Evolutionary conservation across 2,888 invertebrate genomes (phyloP), one percentile per base, ranked within the genome.

Genomic region (Morpho helenor): DNA sequence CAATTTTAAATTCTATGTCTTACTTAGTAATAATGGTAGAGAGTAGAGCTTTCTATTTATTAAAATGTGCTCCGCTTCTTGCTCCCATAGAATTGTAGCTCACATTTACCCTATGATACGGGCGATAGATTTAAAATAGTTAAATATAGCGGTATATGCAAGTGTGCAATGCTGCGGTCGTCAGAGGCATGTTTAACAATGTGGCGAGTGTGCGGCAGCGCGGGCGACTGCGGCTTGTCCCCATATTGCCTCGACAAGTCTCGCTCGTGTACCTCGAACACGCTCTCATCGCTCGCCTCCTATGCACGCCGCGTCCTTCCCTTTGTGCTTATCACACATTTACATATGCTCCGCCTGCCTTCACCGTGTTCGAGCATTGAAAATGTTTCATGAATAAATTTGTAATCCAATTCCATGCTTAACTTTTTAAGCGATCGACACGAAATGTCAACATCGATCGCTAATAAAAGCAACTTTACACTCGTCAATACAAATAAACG

Each of bases 361-460:
- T 77, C 73, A 75, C 74, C 83, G 82, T 84, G 85, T 83, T 80
- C 82, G 71, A 81, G 82, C 87, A 87, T 85, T 82, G 82, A 87
- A 86, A 87, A 84, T 86, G 85, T 82, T 87, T 83, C 87, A 87
- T 86, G 88, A 88, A 88, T 88, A 88, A 87, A 87, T 87, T 87
- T 86, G 84, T 85, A 82, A 84, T 84, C 82, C 82, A 84, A 86
- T 87, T 84, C 81, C 79, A 74, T 76, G 79, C 82, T 84, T 86
- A 83, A 83, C 85, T 84, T 79, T 77, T 79, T 74, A 76, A 74
- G 76, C 73, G 69, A 77, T 79, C 77, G 79, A 79, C 79, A 76
- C 73, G 64, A 64, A 68, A 68, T 66, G 69, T 65, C 72, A n/a
- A 54, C 42, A 7, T 22, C 43, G 43, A 40, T 10, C 71, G 67